phyloP scores from a whole-genome alignment of 2,797 vertebrate genomes.

The Orientallactaga sibirica region DNA sequence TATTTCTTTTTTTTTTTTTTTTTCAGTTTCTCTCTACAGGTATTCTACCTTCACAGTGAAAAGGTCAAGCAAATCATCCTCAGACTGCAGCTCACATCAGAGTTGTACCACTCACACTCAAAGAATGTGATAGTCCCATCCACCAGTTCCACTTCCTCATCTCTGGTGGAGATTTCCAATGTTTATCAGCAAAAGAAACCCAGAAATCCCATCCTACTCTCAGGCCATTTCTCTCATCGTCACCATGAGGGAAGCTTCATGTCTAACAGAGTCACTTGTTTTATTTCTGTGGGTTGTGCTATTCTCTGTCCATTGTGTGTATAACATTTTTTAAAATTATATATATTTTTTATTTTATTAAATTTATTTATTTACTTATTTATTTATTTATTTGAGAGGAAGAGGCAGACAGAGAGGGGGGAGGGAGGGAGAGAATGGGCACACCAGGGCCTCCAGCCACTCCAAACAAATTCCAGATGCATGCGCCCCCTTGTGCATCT shows the following conservation, averaged over 20 bases:
- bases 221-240: not conserved
- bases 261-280: not conserved
- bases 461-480: too few species aligned
- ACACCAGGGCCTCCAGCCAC: too few species aligned
- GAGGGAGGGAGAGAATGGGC: too few species aligned
- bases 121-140: not conserved
- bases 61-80: not conserved
- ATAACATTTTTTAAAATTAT: too few species aligned
- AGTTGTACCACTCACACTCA: not conserved
- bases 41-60: not conserved
- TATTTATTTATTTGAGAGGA: too few species aligned
- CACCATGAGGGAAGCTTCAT: not conserved
- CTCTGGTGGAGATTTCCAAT: not conserved
- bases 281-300: not conserved
- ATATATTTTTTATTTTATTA: too few species aligned
- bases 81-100: not conserved
- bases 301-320: not conserved
- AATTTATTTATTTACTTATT: too few species aligned
- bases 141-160: not conserved
- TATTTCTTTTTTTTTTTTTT: not conserved
- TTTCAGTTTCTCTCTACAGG: not conserved
- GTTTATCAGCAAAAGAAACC: not conserved
- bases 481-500: too few species aligned
- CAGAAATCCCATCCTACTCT: not conserved
- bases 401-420: too few species aligned